A percentile compares a stretch with the other conserved stretches of the same genome.
phyloP scores from a whole-genome alignment of 2,888 invertebrate genomes.

The Leucoma salicis region DNA sequence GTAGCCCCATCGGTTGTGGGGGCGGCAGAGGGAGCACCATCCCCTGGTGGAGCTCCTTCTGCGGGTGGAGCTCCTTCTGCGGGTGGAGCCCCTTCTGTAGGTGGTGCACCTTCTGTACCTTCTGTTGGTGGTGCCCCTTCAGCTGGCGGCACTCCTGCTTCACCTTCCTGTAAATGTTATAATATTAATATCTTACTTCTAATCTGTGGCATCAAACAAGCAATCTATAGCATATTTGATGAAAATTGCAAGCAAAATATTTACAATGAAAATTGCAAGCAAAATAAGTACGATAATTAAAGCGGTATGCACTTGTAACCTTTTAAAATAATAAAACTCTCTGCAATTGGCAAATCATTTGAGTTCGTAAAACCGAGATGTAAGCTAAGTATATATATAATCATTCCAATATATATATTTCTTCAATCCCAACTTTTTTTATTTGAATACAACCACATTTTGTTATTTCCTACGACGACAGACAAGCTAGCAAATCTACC shows the following conservation, averaged over 20 bases:
- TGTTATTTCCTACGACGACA: too few relatives aligned
- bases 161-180: conserved; percentile 22
- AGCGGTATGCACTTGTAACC: background rate
- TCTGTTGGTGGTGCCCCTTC: conserved; percentile 16
- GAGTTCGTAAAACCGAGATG: too few relatives aligned
- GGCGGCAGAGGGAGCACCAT: conserved; percentile 30
- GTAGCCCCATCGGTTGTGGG: conserved; percentile 17
- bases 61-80: conserved; percentile 25
- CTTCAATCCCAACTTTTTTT: too few relatives aligned
- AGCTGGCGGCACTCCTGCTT: conserved; percentile 27
- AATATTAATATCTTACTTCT: background rate
- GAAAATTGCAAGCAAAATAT: background rate
- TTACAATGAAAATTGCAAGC: background rate
- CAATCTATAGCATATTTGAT: too few relatives aligned
- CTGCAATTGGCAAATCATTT: background rate
- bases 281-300: background rate
- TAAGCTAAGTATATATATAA: too few relatives aligned
- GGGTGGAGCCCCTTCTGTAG: conserved; percentile 27
- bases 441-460: too few relatives aligned
- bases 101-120: conserved; percentile 30
- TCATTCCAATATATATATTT: too few relatives aligned
- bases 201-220: background rate
- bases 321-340: background rate
- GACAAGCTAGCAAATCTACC: too few relatives aligned
- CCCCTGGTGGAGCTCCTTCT: conserved; percentile 33